Percentiles rank a stretch among this genome's conserved stretches.
Conservation (phyloP, 2,888 invertebrate genomes). For the Himalopsyche kuldschensis region DNA sequence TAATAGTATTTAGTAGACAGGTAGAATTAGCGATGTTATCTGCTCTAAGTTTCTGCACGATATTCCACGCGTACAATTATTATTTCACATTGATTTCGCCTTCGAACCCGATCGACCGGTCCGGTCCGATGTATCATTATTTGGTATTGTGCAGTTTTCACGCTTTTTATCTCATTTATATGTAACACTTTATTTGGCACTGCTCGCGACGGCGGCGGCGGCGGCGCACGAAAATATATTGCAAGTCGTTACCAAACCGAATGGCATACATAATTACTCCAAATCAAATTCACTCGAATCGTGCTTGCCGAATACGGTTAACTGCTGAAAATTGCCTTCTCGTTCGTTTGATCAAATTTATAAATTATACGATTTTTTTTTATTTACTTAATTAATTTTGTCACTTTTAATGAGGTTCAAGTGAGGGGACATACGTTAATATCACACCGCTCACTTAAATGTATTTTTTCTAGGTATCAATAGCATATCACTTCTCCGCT, state of each 20-base stretch:
- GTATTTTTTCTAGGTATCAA: background rate
- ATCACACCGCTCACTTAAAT: background rate
- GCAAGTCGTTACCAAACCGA: background rate
- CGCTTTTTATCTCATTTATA: background rate
- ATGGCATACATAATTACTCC: background rate
- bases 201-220: background rate
- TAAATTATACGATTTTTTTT: background rate
- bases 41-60: background rate
- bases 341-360: background rate
- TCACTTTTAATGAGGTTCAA: background rate
- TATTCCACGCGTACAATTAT: background rate
- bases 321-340: background rate
- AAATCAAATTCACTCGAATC: background rate
- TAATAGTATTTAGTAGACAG: no score
- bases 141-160: background rate
- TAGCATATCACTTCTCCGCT: background rate
- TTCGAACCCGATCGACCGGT: background rate
- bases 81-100: background rate
- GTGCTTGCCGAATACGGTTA: background rate
- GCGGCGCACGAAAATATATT: background rate
- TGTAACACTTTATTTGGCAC: background rate
- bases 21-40: no score
- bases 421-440: background rate
- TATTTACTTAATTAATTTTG: background rate
- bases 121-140: background rate